Conservation (phyloP, 2,888 invertebrate genomes). For the Petrolisthes cinctipes region DNA sequence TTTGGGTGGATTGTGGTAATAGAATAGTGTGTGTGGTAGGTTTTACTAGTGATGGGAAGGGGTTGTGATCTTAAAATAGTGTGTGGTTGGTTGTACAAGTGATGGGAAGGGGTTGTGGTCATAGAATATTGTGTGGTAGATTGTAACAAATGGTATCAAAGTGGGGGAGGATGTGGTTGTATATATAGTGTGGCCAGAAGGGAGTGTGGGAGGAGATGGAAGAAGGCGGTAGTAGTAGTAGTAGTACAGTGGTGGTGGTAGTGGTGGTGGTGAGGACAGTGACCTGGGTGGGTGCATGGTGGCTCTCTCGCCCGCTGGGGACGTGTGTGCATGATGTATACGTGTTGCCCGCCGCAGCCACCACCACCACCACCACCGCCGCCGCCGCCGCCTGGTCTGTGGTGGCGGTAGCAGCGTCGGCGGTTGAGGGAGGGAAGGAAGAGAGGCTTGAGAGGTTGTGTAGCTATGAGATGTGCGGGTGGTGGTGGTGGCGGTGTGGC, state of each 20-base stretch:
- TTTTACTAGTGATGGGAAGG: not conserved
- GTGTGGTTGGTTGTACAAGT: too few relatives aligned
- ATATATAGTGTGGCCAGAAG: not conserved
- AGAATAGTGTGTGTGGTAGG: not conserved
- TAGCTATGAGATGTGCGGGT: not conserved
- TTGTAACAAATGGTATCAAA: not conserved
- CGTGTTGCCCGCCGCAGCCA: not conserved
- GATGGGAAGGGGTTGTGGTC: not conserved
- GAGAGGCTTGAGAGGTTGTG: not conserved
- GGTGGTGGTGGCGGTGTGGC: slow-evolving; percentile 12
- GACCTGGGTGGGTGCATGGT: slow-evolving; percentile 29
- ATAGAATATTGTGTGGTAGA: not conserved
- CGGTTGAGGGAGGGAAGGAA: not conserved
- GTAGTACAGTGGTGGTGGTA: slow-evolving; percentile 6
- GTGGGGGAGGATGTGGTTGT: slow-evolving; percentile 3
- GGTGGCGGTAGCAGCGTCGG: not conserved
- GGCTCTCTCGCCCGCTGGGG: slow-evolving; percentile 30
- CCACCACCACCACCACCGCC: slow-evolving; percentile 21
- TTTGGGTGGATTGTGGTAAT: not conserved
- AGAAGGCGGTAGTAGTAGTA: not conserved
- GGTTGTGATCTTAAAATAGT: not conserved
- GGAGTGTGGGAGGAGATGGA: not conserved
- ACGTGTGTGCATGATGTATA: slow-evolving; percentile 37
- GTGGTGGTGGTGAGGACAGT: not conserved
- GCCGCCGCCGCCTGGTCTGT: slow-evolving; percentile 2